These are phyloP conservation scores for Zootermopsis nevadensis DNA, from an alignment of 2,888 invertebrate genomes.

Conservation along the genomic window DNA sequence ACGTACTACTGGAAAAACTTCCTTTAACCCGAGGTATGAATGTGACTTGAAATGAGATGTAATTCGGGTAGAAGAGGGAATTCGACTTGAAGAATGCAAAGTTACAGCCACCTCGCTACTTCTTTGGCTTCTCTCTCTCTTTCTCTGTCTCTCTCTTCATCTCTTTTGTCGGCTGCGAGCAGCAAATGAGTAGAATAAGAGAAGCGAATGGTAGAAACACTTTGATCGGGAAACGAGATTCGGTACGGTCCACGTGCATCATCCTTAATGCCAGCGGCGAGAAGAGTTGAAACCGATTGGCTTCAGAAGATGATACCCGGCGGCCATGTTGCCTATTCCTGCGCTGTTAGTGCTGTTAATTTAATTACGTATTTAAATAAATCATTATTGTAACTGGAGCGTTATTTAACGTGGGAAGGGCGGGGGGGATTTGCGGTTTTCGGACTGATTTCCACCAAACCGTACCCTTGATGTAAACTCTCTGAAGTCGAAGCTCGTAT, in stretches of 20 bases:
- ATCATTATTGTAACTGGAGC: too few species aligned
- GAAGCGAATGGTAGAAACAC: background rate
- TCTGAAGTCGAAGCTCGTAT: too few species aligned
- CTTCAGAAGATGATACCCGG: background rate
- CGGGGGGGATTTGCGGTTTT: too few species aligned
- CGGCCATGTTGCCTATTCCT: too few species aligned
- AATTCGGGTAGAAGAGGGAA: constrained; percentile 44
- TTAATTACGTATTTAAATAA: too few species aligned
- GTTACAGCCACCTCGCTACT: background rate
- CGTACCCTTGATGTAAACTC: too few species aligned
- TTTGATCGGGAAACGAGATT: constrained; percentile 28
- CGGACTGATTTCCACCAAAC: too few species aligned
- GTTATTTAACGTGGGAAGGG: too few species aligned
- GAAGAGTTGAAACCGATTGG: background rate
- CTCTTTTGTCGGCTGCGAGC: constrained; percentile 29
- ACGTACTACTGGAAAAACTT: constrained; percentile 18
- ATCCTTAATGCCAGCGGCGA: background rate
- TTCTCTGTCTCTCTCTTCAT: constrained; percentile 15
- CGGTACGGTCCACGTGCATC: background rate
- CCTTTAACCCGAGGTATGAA: constrained; percentile 42
- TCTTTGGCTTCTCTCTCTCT: background rate
- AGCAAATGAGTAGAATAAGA: constrained; percentile 1
- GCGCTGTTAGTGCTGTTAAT: too few species aligned
- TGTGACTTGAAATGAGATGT: constrained; percentile 52
- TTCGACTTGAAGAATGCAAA: constrained; percentile 33